Evolutionary conservation across 1,140 invertebrate genomes (phyloP), one percentile per base, ranked within the genome.

Genomic region (Diorhabda carinulata): DNA sequence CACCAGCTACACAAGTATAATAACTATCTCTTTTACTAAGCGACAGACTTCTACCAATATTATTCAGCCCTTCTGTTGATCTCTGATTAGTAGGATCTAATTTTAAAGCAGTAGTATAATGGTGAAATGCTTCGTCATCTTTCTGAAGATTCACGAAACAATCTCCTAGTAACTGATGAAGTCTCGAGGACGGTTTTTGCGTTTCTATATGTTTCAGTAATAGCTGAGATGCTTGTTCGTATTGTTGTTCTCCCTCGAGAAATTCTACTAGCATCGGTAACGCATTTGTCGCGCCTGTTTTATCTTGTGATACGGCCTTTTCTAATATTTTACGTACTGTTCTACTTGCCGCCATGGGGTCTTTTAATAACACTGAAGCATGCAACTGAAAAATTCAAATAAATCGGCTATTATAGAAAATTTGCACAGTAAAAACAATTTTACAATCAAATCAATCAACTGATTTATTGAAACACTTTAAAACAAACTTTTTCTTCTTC

Each of bases 121-220:
- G 89, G 75, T 91, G 86, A 44, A 91, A 82, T 57, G 91, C 90
- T 73, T 91, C 90, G 56, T 89, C 87, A 65, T 89, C 86, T 70
- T 91, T 89, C 44, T 83, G 82, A 56, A 85, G 73, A 58, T 73
- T 74, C 3, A 72, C 77, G 74, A 82, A 84, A 56, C 91, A 84
- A 75, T 92, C 89, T 3, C 87, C 91, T 2, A 92, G 78, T 80
- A 90, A 85, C 75, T 90, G 88, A 79, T 93, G 90, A 4, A 92
- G 80, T 73, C 85, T 84, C 62, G 85, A 88, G 3, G 87, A 87
- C 56, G 87, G 87, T 63, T 77, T 71, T 70, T 89, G 86, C 5
- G 83, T 81, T 64, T 86, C 83, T 3, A 88, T 83, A 77, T 90
- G 87, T 72, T 86, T 88, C 69, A 86, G 81, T 10, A 92, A 77